Evolutionary conservation across 2,888 invertebrate genomes (phyloP).

Genomic region (Platycnemis pennipes): DNA sequence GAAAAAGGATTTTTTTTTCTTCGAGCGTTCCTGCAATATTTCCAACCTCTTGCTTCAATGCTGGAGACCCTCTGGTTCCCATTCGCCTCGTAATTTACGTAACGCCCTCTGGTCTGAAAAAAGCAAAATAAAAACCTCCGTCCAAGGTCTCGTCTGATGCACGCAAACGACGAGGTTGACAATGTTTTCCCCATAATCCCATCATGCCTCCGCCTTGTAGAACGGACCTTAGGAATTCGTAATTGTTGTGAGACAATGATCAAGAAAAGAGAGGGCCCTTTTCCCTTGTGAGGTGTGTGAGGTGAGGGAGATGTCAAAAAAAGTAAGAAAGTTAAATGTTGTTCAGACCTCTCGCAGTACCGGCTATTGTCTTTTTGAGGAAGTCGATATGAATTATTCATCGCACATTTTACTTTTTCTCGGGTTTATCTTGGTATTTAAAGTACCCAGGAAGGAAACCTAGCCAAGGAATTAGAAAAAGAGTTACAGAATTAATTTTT

Average conservation of each 20-base stretch:
- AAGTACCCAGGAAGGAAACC: not conserved
- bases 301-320: too few relatives aligned
- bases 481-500: not conserved
- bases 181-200: not conserved
- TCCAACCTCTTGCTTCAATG: not conserved
- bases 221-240: not conserved
- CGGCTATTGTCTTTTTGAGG: not conserved
- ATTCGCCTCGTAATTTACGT: slow-evolving; percentile 1
- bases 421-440: not conserved
- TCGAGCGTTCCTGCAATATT: not conserved
- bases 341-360: not conserved
- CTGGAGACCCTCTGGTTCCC: not conserved
- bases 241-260: not conserved
- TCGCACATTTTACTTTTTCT: not conserved
- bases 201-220: not conserved
- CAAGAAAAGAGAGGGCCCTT: not conserved
- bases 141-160: not conserved
- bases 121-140: not conserved
- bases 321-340: not conserved
- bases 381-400: not conserved
- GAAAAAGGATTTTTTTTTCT: not conserved
- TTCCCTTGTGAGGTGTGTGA: not conserved
- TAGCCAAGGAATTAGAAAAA: not conserved
- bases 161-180: not conserved
- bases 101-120: not conserved